Base-by-base conservation (phyloP, 2,888 invertebrate species). In the Idaea biselata region DNA sequence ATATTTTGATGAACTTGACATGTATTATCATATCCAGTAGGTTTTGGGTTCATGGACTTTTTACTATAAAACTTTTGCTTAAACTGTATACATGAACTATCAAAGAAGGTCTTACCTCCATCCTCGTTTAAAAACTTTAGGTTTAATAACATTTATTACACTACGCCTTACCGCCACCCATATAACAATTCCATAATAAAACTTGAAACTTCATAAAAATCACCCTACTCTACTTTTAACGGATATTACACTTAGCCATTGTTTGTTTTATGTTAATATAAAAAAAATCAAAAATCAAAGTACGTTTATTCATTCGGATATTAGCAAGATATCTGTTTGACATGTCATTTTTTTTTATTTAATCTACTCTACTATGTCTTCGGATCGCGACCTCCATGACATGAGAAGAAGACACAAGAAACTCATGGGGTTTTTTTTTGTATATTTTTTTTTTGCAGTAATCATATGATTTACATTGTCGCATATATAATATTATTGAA, bases 1-100 rank as follows among this genome's bases (percentile, higher is more conserved):
- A 81, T 86, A 80, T 77, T 68, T 65, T 82, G 86, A 87, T 82
- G 86, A 87, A 86, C 87, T 87, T 87, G 87, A 87, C 86, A 86
- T 73, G 79, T 78, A 83, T 44, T 44, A 11, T 33, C 44, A 14
- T 44, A 14, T 86, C 67, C 71, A 68, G 71, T 74, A 71, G 72
- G 73, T 78, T 77, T 65, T 70, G 60, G 69, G 68, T 67, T 64
- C 54, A 57, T 56, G 68, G 66, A 67, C 69, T 71, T 66, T 63
- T 16, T 16, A 16, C 16, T 55, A 2, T 16, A 55, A 16, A 16
- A 55, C n/a, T 16, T 16, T 17, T 55, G 55, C 16, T 44, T 55
- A 55, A 16, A 17, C 17, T 16, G 16, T 5, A 55, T 17, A 16
- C 4, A 16, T 55, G 55, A 16, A 16, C 5, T 17, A 55, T 16